phyloP scores from a whole-genome alignment of 2,797 vertebrate genomes.

The Manis pentadactyla region DNA sequence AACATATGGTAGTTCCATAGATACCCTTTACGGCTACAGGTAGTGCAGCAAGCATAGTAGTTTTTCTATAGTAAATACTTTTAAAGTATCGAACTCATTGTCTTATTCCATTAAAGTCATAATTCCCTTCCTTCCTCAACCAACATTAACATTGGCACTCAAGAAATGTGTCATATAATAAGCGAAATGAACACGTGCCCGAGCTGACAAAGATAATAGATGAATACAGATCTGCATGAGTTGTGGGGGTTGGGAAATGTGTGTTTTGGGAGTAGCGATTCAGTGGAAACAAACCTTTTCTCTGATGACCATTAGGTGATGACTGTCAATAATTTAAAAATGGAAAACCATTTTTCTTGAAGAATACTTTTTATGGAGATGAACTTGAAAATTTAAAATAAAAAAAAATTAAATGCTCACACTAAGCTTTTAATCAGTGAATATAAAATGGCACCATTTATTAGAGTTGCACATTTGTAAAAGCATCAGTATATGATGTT shows the following conservation, averaged over 20 bases:
- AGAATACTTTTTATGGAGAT: background rate
- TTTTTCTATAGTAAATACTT: conserved; percentile 28
- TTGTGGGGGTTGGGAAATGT: background rate
- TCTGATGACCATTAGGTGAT: background rate
- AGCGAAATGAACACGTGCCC: background rate
- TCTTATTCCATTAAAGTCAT: background rate
- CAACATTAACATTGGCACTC: background rate
- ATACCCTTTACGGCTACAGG: background rate
- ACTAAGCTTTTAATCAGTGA: background rate
- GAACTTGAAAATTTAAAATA: background rate
- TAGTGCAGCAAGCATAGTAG: background rate
- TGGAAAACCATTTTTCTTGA: background rate
- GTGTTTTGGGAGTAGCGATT: background rate
- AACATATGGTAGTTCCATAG: background rate
- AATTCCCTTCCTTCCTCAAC: background rate
- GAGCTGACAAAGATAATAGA: background rate
- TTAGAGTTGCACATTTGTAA: background rate
- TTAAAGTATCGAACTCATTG: background rate
- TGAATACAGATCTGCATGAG: background rate
- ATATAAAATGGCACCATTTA: background rate
- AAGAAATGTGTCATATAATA: background rate
- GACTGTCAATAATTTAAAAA: background rate
- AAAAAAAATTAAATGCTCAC: background rate
- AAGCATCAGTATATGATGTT: background rate
- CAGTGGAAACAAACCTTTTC: background rate